Conservation (phyloP, 2,113 vertebrate genomes). For the rat (Rattus norvegicus) region GRCr8 NC_086034.1:52262501-52263000, state of each 20-base stretch:
- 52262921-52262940: background rate
- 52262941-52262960: background rate
- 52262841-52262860: background rate
- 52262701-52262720: background rate
- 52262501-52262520: background rate
- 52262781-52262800: background rate
- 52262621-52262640: background rate
- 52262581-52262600: background rate
- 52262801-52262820: background rate
- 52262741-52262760: constrained; percentile 27
- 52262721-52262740: background rate
- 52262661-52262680: background rate
- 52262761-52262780: constrained; percentile 17
- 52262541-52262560: background rate
- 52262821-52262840: background rate
- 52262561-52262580: background rate
- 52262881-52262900: background rate
- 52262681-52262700: background rate
- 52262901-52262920: background rate
- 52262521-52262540: background rate
- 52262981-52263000: background rate
- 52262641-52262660: background rate
- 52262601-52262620: background rate
- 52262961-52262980: background rate
- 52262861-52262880: background rate